phyloP scores from a whole-genome alignment of 37 sponge, comb jelly and placozoan species.

The Bolinopsis microptera region DNA sequence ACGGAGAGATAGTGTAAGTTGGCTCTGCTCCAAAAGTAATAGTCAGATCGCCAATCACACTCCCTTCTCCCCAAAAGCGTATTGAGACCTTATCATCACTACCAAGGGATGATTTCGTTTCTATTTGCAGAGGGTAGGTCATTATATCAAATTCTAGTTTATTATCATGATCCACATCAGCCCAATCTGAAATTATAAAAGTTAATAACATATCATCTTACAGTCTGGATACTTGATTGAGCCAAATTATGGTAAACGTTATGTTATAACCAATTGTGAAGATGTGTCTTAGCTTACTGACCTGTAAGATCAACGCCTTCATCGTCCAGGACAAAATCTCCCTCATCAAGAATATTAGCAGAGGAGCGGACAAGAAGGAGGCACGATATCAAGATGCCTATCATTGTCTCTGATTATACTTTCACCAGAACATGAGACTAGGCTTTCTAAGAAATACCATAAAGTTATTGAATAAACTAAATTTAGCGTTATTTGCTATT shows the following conservation, averaged over 20 bases:
- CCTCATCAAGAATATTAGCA: neutral
- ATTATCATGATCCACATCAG: neutral
- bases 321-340: neutral
- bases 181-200: neutral
- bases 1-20: neutral
- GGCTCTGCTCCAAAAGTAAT: neutral
- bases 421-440: too few species aligned
- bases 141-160: neutral
- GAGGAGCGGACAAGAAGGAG: neutral
- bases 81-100: neutral
- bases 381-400: neutral
- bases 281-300: too few species aligned
- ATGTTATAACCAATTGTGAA: too few species aligned
- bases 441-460: too few species aligned
- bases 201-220: neutral
- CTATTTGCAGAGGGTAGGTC: neutral
- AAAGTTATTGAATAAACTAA: too few species aligned
- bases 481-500: too few species aligned
- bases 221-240: too few species aligned
- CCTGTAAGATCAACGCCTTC: neutral
- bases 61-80: neutral
- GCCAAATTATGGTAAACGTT: too few species aligned
- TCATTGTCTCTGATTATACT: neutral
- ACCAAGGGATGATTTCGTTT: neutral
- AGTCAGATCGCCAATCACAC: neutral